These are phyloP conservation scores for Cacoxenus indagator DNA, from an alignment of 2,888 invertebrate genomes.

Conservation along the genomic window DNA sequence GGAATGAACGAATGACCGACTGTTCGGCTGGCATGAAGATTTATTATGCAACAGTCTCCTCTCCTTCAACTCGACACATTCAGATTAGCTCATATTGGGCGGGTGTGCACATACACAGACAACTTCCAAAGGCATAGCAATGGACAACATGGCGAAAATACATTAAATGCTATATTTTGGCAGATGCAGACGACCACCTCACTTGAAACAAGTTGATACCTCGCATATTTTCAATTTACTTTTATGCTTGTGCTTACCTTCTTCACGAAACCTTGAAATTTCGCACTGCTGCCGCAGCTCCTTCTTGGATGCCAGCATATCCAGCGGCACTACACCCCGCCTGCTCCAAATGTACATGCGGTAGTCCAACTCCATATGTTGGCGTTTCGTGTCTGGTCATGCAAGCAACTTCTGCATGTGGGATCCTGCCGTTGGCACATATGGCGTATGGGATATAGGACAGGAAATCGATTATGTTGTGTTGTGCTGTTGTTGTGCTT, in stretches of 20 bases:
- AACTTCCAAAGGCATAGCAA: neutral
- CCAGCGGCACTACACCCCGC: too few relatives aligned
- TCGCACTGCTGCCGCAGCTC: neutral
- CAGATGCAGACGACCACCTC: neutral
- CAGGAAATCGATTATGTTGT: constrained; percentile 6
- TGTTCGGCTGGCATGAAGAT: too few relatives aligned
- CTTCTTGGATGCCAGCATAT: too few relatives aligned
- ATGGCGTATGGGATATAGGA: neutral
- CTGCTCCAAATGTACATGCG: too few relatives aligned
- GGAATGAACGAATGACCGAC: neutral
- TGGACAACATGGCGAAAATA: constrained; percentile 1
- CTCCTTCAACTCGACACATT: too few relatives aligned
- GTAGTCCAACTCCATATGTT: neutral
- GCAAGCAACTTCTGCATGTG: neutral
- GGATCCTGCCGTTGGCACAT: too few relatives aligned
- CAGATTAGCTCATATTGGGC: too few relatives aligned
- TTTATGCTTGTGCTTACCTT: neutral
- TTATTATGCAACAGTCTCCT: constrained; percentile 5
- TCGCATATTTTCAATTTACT: neutral
- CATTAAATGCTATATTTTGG: neutral
- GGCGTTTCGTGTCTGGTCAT: neutral
- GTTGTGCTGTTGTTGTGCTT: constrained; percentile 20
- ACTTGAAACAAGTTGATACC: neutral
- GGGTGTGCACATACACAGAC: too few relatives aligned
- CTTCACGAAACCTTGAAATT: neutral